Evolutionary conservation across 2,113 vertebrate species (phyloP).

Genomic region (Cyanocitta stelleri): DNA sequence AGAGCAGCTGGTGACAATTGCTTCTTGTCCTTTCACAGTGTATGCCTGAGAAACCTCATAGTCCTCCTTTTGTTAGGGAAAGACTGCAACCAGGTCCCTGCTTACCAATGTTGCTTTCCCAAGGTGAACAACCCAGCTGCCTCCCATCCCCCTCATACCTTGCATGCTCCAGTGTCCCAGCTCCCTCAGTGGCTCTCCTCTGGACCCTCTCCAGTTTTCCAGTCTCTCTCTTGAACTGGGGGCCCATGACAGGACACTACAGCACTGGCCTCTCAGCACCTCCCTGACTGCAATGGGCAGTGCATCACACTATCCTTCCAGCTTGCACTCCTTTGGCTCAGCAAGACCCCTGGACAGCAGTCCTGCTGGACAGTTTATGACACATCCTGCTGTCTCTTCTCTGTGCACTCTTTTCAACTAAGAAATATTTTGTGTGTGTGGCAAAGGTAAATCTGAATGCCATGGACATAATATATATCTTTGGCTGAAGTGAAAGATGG

Average conservation of each 20-base stretch:
- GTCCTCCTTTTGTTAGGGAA: background rate
- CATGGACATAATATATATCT: background rate
- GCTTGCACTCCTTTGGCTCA: background rate
- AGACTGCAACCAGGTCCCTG: background rate
- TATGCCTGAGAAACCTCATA: background rate
- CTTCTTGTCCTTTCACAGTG: background rate
- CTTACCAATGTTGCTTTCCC: fast-evolving
- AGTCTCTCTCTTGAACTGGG: background rate
- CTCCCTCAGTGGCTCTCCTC: background rate
- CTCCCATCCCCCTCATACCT: background rate
- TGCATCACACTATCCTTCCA: background rate
- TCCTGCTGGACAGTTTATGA: background rate
- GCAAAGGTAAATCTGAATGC: background rate
- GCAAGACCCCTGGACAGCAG: background rate
- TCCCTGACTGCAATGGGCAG: too few species aligned
- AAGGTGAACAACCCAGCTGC: background rate
- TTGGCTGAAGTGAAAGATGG: background rate
- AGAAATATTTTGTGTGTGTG: background rate
- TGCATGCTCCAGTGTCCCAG: fast-evolving
- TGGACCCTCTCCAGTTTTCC: background rate
- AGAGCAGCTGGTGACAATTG: background rate
- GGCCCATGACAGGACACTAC: background rate
- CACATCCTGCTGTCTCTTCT: background rate
- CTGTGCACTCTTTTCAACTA: background rate
- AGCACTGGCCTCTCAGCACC: background rate